A percentile compares a stretch with the other conserved stretches of the same genome.
These are phyloP conservation scores for Goniozus legneri DNA, from an alignment of 1,140 invertebrate species.

Conservation along the genomic window DNA sequence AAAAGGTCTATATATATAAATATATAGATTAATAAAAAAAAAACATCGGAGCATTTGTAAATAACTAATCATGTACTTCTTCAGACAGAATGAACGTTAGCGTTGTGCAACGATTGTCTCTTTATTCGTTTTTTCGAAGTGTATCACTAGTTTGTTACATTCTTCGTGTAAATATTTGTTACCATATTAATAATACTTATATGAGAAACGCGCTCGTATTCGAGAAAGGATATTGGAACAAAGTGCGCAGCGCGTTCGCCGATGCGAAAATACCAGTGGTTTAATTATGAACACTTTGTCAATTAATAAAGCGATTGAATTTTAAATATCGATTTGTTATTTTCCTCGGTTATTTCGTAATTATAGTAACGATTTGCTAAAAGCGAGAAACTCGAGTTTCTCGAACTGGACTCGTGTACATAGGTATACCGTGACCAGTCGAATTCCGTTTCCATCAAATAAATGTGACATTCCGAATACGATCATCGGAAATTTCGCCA, in stretches of 20 bases:
- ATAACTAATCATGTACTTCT: slow-evolving; percentile 6
- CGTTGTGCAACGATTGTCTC: slow-evolving; percentile 17
- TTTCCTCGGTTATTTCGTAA: no score
- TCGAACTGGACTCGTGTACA: no score
- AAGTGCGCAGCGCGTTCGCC: slow-evolving; percentile 9
- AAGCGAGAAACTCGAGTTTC: no score
- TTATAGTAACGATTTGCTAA: no score
- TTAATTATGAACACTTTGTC: slow-evolving; percentile 56
- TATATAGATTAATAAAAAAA: no score
- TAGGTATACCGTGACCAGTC: no score
- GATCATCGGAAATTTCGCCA: no score
- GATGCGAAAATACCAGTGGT: slow-evolving; percentile 19
- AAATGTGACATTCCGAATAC: no score
- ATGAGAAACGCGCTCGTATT: slow-evolving; percentile 20
- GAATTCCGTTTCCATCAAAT: no score
- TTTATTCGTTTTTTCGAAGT: slow-evolving; percentile 37
- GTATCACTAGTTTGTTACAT: slow-evolving; percentile 53
- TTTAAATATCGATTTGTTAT: slow-evolving; percentile 25
- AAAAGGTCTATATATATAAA: no score
- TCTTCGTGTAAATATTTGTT: slow-evolving; percentile 53
- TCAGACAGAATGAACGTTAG: slow-evolving; percentile 3
- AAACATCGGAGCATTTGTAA: slow-evolving; percentile 22
- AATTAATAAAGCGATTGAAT: slow-evolving; percentile 55
- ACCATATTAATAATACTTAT: slow-evolving; percentile 29
- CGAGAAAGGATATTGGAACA: slow-evolving; percentile 20